Base-by-base conservation (phyloP, 2,797 vertebrate genomes). In the Hemibagrus guttatus region DNA sequence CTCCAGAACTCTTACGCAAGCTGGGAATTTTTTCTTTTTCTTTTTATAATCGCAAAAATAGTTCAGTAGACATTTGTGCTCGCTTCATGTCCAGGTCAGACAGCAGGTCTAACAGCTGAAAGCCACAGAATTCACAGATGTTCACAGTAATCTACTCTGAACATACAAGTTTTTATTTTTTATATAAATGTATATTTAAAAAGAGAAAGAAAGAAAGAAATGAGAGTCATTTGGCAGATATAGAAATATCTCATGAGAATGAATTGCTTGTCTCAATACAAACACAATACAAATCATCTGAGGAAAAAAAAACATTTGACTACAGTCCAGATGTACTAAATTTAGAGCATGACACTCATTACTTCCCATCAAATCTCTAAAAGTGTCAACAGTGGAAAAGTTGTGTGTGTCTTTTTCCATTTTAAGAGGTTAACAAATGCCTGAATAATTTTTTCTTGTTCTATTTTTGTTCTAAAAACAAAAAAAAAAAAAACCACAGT, bases 1-100 rank as follows among this genome's bases (percentile, higher is more conserved):
- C 90, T 94, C 89, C 94, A 92, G 94, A 94, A 94, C 94, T 93
- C 93, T 95, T 94, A 95, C 94, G 95, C 93, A 94, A 94, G 91
- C 91, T 89, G 93, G 94, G 94, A 93, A 95, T 94, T 93, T 90
- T 91, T 89, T 69, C 88, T 31, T 8, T 35, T 7, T 76, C 54
- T 31, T 9, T 35, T 26, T 76, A 17, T 8, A 9, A 28, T 76
- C 87, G 88, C 91, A 93, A 92, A 95, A 80, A 94, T 94, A 94
- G 91, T 87, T 76, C 56, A 42, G n/a, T 54, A 89, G 88, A 87
- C 87, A 90, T 90, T 88, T 90, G 87, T 69, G 86, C 84, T 83
- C 69, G 86, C 87, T 81, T 85, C 84, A 49, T 78, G 88, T 81
- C 84, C 84, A 78, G 87, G 63, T 76, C 61, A 59, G 76, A 71